Evolutionary conservation across 2,888 invertebrate genomes (phyloP).

Genomic region (Cephalotes varians): DNA sequence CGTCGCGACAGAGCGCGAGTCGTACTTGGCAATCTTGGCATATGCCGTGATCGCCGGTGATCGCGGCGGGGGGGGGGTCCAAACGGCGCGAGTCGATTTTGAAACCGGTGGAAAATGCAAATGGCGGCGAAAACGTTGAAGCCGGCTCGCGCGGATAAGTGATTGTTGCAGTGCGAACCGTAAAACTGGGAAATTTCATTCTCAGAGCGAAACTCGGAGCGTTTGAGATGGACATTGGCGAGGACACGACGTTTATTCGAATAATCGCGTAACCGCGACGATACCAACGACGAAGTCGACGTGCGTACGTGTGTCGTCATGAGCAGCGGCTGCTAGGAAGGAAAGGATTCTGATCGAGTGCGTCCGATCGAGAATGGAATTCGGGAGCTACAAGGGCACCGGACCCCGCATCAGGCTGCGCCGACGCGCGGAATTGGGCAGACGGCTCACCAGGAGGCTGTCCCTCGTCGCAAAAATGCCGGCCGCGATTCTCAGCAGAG

Average conservation of each 20-base stretch:
- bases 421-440: constrained; percentile 87
- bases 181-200: constrained; percentile 1
- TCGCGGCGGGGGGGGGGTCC: too few relatives aligned
- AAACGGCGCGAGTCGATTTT: constrained; percentile 4
- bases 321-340: constrained; percentile 20
- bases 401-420: constrained; percentile 81
- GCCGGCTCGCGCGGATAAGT: background rate
- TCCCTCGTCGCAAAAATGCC: constrained; percentile 88
- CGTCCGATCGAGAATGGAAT: constrained; percentile 78
- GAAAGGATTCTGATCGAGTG: constrained; percentile 64
- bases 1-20: background rate
- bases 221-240: constrained; percentile 1
- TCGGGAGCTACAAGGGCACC: constrained; percentile 81
- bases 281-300: background rate
- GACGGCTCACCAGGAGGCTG: constrained; percentile 88
- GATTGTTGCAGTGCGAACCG: background rate
- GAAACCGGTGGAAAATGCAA: constrained; percentile 22
- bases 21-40: too few relatives aligned
- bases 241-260: background rate
- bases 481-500: constrained; percentile 87
- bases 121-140: constrained; percentile 3
- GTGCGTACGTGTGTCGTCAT: constrained; percentile 46
- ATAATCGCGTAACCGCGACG: constrained; percentile 5
- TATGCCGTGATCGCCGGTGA: too few relatives aligned
- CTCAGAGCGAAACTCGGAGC: background rate